Evolutionary conservation across 1,140 invertebrate species (phyloP), one percentile per base, ranked within the genome.

Genomic region (Gonatopus flavifemur): DNA sequence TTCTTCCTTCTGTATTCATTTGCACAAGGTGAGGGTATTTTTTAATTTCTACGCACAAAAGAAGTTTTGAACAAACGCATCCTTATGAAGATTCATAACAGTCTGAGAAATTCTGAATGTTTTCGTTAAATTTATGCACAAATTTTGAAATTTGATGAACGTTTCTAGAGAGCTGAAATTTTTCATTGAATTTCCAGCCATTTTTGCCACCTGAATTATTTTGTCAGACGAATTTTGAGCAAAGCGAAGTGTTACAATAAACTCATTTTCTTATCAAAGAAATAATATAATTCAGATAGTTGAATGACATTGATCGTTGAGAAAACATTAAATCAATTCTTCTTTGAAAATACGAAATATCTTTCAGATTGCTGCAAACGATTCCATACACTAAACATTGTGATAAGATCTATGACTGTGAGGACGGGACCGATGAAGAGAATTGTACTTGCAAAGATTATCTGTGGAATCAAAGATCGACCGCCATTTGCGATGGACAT

Each of bases 391-490:
- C 60, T 8, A 76, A 81, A 52, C 81, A 82, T 39, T 94, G 91
- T 64, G 80, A 94, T 69, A 81, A 80, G 18, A 72, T 82, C 31
- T 66, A 82, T 13, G 89, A 93, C 62, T 94, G 91, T 70, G 85
- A 90, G 66, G 91, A 94, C 72, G 85, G 85, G 12, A 87, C 84
- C 0, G 91, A 94, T 70, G 91, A 93, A 77, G 52, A 77, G 1
- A 71, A 82, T 52, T 94, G 91, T 61, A 83, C 77, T 0, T 94
- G 91, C 67, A 77, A 71, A 35, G 88, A 93, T 59, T 85, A 83
- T 66, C 70, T 93, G 1, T 58, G 57, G 25, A 67, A 69, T n/a
- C 59, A 70, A 8, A 66, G 82, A 57, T 74, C 80, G 10, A 67
- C 72, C 4, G 74, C 84, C 0, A 78, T 93, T 52, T 94, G 91